Evolutionary conservation across 2,888 invertebrate genomes (phyloP), one percentile per base, ranked within the genome.

Genomic region (Carcina quercana): DNA sequence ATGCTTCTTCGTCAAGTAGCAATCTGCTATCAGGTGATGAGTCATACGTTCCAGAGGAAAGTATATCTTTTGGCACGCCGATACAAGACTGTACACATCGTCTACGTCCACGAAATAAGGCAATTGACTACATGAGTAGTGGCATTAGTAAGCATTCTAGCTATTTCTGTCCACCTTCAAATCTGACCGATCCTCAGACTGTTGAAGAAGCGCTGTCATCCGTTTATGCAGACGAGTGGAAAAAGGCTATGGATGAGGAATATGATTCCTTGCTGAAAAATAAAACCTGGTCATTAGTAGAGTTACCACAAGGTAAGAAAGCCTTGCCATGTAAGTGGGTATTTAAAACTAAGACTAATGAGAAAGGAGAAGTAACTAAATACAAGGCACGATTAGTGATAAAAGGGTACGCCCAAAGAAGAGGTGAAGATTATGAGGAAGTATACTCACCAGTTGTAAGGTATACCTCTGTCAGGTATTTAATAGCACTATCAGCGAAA

Each of bases 341-440:
- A 4, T 47, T 24, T 25, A 47, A 45, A 34, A 45, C 35, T 1
- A 47, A 46, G 21, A 34, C 25, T 5, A 35, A 42, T 28, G 27
- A 30, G 11, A 24, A 31, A 13, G 45, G 42, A 7, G 22, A 38
- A 5, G 29, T 45, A 5, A 11, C 28, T 1, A 27, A 35, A 5
- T 44, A 34, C 11, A 48, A 45, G 20, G 47, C 48, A 1, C 38
- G 47, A 27, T 27, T 49, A 1, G 45, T 47, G 0, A 42, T 47
- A 7, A 51, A 47, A 38, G 45, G 49, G 0, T 49, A 32, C 28
- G 22, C 27, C 6, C 47, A 49, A 30, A 34, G n/a, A 13, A 36
- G 28, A 20, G 47, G 42, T 4, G 32, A 38, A 3, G 50, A 47
- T 12, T 47, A 45, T 26, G 11, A 41, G 5, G 39, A 50, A 15